Evolutionary conservation across 2,113 vertebrate species (phyloP).

Genomic region (Arothron firmamentum): DNA sequence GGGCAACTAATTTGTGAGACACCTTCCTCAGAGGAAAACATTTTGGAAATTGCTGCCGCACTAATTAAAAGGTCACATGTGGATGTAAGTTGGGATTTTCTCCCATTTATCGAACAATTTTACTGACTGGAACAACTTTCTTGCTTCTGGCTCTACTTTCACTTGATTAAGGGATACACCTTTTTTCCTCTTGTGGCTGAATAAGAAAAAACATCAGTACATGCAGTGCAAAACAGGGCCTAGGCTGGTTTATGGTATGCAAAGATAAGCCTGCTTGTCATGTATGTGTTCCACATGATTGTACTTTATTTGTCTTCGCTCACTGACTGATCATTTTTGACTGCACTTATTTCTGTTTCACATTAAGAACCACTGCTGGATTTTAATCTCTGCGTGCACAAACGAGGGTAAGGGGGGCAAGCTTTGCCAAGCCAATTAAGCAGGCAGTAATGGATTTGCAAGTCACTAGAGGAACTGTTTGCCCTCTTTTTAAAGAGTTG

Average conservation of each 20-base stretch:
- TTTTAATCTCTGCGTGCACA: constrained; percentile 62
- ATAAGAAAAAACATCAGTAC: background rate
- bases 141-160: too few relatives aligned
- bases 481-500: constrained; percentile 70
- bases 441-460: constrained; percentile 70
- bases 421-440: constrained; percentile 66
- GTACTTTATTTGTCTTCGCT: background rate
- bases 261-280: too few relatives aligned
- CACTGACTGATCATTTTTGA: constrained; percentile 17
- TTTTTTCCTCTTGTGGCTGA: background rate
- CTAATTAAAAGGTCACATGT: too few relatives aligned
- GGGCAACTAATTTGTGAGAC: background rate
- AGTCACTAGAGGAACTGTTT: constrained; percentile 69
- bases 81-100: too few relatives aligned
- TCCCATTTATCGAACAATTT: too few relatives aligned
- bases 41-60: too few relatives aligned
- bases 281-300: constrained; percentile 11
- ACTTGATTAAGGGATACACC: too few relatives aligned
- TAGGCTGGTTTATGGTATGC: too few relatives aligned
- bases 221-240: background rate
- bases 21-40: background rate
- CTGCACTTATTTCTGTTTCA: constrained; percentile 47
- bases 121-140: too few relatives aligned
- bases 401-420: constrained; percentile 37
- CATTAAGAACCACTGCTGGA: constrained; percentile 54